Evolutionary conservation across 2,888 invertebrate genomes (phyloP), one percentile per base, ranked within the genome.

Genomic region (Eilema griseolum): DNA sequence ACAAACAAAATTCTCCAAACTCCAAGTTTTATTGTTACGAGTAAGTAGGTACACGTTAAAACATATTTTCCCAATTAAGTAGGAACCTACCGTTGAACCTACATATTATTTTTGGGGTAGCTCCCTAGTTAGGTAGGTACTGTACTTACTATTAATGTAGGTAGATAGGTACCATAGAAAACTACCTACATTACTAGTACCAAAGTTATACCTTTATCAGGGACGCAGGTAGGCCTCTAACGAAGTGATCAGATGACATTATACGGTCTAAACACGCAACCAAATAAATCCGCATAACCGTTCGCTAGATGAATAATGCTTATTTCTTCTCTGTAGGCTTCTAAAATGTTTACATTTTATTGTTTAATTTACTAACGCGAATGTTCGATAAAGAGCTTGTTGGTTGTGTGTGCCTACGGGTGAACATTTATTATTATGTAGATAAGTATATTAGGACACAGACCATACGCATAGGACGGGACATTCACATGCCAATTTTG

Each of bases 231-330:
- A 62, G 61, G 37, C 24, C 37, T 62, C 24, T 37, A 62, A 62
- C 37, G 37, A 62, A 24, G 23, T 24, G 56, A 57, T 57, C 33
- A 28, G 26, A 28, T 52, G 28, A 28, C 64, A 64, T 52, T 28
- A 64, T 64, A 52, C 28, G 12, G 46, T 52, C 52, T 64, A 46
- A 64, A 14, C 64, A 64, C 64, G 64, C 64, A 46, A 64, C 28
- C n/a, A 12, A 26, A 46, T 28, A 63, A 63, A 63, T 28, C 41
- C 24, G 26, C 46, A 28, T 46, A 63, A 26, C 28, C 26, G 12
- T 12, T 26, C 26, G 28, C 24, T 46, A 28, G 3, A 63, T 41
- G 63, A 63, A 46, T 59, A 52, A 23, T 16, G 31, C 14, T n/a
- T 64, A 28, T 60, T 28, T 66, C 28, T 52, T n/a, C 20, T 41